Evolutionary conservation across 2,113 vertebrate genomes (phyloP).

Genomic region (Chroicocephalus ridibundus): DNA sequence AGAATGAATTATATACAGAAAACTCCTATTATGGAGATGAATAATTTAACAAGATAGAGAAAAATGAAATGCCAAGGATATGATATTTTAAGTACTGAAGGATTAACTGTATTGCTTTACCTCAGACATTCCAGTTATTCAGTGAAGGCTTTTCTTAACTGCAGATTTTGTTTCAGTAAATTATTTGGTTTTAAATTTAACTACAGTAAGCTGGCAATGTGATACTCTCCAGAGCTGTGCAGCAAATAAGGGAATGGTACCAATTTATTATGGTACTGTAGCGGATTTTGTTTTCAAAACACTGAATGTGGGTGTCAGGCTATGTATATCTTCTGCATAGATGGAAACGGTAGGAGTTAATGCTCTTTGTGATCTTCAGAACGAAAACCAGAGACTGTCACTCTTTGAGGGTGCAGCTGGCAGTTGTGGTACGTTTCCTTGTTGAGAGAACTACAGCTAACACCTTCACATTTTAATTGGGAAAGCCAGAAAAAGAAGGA

Average conservation of each 20-base stretch:
- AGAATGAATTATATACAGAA: conserved; percentile 9
- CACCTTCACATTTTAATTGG: not conserved
- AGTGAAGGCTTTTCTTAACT: not conserved
- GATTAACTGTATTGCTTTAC: conserved; percentile 24
- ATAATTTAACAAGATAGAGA: conserved; percentile 17
- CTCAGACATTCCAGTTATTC: not conserved
- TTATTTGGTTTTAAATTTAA: not conserved
- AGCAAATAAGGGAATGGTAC: not conserved
- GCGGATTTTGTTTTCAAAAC: not conserved
- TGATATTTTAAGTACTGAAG: not conserved
- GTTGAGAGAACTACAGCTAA: not conserved
- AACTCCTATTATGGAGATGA: conserved; percentile 39
- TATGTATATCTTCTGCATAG: not conserved
- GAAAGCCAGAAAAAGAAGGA: not conserved
- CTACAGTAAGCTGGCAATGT: not conserved
- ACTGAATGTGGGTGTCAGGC: not conserved
- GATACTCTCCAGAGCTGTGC: not conserved
- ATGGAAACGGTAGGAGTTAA: not conserved
- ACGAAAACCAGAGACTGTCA: not conserved
- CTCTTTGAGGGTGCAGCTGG: not conserved
- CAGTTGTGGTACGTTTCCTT: not conserved
- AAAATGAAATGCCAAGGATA: not conserved
- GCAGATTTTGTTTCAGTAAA: not conserved
- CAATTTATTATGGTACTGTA: not conserved
- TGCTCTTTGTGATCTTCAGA: not conserved